Percentiles rank a stretch among this genome's conserved stretches.
These are phyloP conservation scores for Amaurobius ferox DNA, from an alignment of 2,888 invertebrate species.

Conservation along the genomic window DNA sequence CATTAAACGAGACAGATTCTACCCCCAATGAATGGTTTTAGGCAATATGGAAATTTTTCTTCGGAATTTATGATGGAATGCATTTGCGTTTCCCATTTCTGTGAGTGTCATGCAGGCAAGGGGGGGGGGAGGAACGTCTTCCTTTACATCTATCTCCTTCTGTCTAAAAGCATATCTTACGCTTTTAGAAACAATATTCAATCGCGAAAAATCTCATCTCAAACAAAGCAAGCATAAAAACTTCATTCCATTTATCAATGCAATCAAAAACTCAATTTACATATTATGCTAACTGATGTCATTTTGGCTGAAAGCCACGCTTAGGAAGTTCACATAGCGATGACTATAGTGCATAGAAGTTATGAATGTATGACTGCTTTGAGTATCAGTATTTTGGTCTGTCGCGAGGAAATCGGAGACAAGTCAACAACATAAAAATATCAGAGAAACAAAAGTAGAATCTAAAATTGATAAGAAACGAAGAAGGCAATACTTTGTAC, in stretches of 20 bases:
- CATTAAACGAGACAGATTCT: slow-evolving; percentile 41
- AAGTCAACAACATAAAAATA: slow-evolving; percentile 17
- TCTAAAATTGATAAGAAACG: slow-evolving; percentile 25
- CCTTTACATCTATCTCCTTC: slow-evolving; percentile 17
- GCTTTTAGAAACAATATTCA: slow-evolving; percentile 71
- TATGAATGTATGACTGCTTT: slow-evolving; percentile 69
- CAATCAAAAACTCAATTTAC: slow-evolving; percentile 72
- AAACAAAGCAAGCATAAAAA: slow-evolving; percentile 71
- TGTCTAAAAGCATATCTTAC: slow-evolving; percentile 66
- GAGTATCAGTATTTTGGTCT: slow-evolving; percentile 65
- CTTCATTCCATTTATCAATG: slow-evolving; percentile 72
- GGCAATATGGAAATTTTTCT: slow-evolving; percentile 44
- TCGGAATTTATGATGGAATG: slow-evolving; percentile 27
- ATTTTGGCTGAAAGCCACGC: slow-evolving; percentile 70
- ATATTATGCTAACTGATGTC: slow-evolving; percentile 72
- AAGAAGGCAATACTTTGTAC: slow-evolving; percentile 38
- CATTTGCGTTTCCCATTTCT: neutral
- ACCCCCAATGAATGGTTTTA: slow-evolving; percentile 48
- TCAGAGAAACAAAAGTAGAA: neutral
- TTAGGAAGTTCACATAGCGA: slow-evolving; percentile 17
- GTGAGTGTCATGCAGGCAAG: neutral
- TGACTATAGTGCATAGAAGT: slow-evolving; percentile 41
- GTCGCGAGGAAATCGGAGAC: slow-evolving; percentile 21
- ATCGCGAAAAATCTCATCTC: slow-evolving; percentile 68
- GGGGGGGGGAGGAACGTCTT: slow-evolving; percentile 1